Evolutionary conservation across 2,797 vertebrate species (phyloP), one percentile per base, ranked within the genome.

Genomic region (Dipus sagitta): DNA sequence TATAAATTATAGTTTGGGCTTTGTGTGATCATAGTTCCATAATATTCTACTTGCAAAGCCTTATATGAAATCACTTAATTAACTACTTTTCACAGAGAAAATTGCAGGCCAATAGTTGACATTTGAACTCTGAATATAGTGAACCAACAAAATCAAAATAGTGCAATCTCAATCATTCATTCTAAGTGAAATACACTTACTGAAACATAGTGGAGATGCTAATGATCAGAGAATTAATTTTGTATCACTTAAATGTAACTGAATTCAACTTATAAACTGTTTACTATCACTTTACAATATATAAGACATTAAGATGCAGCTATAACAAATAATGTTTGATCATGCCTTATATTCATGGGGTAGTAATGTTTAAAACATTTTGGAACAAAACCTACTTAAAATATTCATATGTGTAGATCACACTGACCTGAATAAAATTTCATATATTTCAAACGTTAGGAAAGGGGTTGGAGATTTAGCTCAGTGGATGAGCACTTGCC

Each of bases 351-450:
- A 70, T 75, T 38, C 12, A 28, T 24, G 60, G 2, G 2, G 10
- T 72, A 34, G 32, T 77, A 80, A 32, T 67, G 2, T 71, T 1
- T 11, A 67, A 87, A 70, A 60, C 3, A 4, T 42, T 71, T 62
- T 58, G n/a, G 0, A 77, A 8, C 1, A 30, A 74, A 72, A 68
- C 1, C 47, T 85, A 11, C 84, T 81, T 21, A 70, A 86, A 38
- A 38, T 38, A 87, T 70, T 58, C 75, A n/a, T 30, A 65, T 65
- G 13, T 62, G 24, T 90, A 93, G 88, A 5, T 13, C 96, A 93
- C 81, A 88, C 92, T 97, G 95, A 67, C 95, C 96, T 82, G 72
- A 97, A 30, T 72, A 95, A 71, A 86, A 81, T 23, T 47, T 12
- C 60, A 5, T 47, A 34, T 0, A 77, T 95, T 97, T 97, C 80